Base-by-base conservation (phyloP, 2,888 invertebrate species). In the Microctonus brassicae region DNA sequence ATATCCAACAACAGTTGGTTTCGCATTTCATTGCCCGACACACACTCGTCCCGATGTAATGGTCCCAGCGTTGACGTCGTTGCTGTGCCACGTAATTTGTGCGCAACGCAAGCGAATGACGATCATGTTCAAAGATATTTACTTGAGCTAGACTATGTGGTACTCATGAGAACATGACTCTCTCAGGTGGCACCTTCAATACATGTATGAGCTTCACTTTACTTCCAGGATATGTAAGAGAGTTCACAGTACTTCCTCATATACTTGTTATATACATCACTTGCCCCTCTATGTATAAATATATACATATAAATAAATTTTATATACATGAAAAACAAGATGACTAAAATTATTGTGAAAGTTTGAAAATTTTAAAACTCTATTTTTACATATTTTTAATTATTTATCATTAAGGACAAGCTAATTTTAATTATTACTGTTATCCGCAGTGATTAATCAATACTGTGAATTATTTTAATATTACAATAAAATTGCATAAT, bases 11-110 rank as follows among this genome's bases (percentile, higher is more conserved):
- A 7, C 7, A 29, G 7, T 69, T 60, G 53, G n/a, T n/a, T n/a
- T n/a, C n/a, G n/a, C n/a, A n/a, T n/a, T n/a, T n/a, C 13, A 33
- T 33, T 33, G 33, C 57, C 61, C 34, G 69, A 61, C 62, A 47
- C 39, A 61, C 62, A 47, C 39, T 26, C 33, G 42, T 47, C 26
- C 24, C 20, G 13, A 39, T 62, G 60, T 68, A 68, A 73, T 73
- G 73, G 73, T 73, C 73, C 70, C n/a, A n/a, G n/a, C 70, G 73
- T 75, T 73, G 70, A 68, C 61, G 66, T 67, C 61, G 66, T 67
- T 47, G 60, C 17, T 47, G 17, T 47, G 47, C 47, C 62, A 62
- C 62, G 62, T 62, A 62, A 62, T 62, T 62, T 24, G 39, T 39
- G 36, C n/a, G 11, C 39, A 9, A n/a, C 6, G 20, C 17, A 17